Percentiles rank a stretch among this genome's conserved stretches.
Conservation (phyloP, 2,888 invertebrate species). For the Andricus curvator region DNA sequence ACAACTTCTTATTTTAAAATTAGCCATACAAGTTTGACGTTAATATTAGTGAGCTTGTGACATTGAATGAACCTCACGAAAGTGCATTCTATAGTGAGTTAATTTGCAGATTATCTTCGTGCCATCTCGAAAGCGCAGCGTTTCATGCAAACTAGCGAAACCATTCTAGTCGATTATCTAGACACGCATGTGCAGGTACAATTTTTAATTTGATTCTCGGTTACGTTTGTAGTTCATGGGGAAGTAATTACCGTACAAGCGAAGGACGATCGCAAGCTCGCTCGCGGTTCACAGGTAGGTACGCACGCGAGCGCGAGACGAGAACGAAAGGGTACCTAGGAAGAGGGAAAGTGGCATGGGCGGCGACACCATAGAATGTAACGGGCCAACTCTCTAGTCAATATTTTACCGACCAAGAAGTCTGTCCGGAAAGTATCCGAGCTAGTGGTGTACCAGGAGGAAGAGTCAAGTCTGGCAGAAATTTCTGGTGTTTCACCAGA, state of each 20-base stretch:
- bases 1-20: neutral
- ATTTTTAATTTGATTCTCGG: slow-evolving; percentile 41
- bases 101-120: slow-evolving; percentile 38
- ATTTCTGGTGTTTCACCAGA: too few species aligned
- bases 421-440: too few species aligned
- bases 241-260: slow-evolving; percentile 36
- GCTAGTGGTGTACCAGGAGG: too few species aligned
- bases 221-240: slow-evolving; percentile 38
- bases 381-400: too few species aligned
- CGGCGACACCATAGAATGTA: too few species aligned
- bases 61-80: slow-evolving; percentile 4
- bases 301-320: slow-evolving; percentile 25
- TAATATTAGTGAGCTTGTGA: neutral
- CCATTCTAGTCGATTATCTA: slow-evolving; percentile 36
- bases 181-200: slow-evolving; percentile 40
- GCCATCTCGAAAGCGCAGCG: slow-evolving; percentile 36
- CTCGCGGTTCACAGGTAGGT: slow-evolving; percentile 16
- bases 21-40: neutral
- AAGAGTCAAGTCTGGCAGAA: too few species aligned
- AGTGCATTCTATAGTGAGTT: slow-evolving; percentile 27
- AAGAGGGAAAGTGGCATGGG: slow-evolving; percentile 46
- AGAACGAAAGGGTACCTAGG: slow-evolving; percentile 59
- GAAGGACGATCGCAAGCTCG: slow-evolving; percentile 19
- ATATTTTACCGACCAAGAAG: too few species aligned
- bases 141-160: slow-evolving; percentile 39